A percentile compares a stretch with the other conserved stretches of the same genome.
These are phyloP conservation scores for Cordilura impudica DNA, from an alignment of 2,888 invertebrate species.

Conservation along the genomic window DNA sequence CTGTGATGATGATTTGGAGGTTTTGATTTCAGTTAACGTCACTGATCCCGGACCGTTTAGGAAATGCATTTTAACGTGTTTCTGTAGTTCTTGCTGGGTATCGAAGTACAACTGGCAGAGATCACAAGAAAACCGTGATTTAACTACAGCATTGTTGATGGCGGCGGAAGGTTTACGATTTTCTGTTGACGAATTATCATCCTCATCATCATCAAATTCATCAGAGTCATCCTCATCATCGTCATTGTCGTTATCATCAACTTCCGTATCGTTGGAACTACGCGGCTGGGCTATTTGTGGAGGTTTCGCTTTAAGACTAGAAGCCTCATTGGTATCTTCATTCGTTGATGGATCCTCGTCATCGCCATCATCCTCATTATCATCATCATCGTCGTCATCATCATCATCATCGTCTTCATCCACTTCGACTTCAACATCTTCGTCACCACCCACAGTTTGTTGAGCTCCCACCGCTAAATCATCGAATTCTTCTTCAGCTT, in stretches of 20 bases:
- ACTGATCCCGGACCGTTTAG: conserved; percentile 76
- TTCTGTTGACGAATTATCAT: conserved; percentile 64
- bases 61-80: conserved; percentile 77
- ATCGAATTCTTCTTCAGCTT: conserved; percentile 66
- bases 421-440: conserved; percentile 65
- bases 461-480: conserved; percentile 64
- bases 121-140: conserved; percentile 75
- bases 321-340: conserved; percentile 51
- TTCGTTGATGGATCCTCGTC: conserved; percentile 56
- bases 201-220: conserved; percentile 61
- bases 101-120: conserved; percentile 77
- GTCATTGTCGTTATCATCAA: conserved; percentile 52
- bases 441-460: conserved; percentile 63
- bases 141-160: conserved; percentile 37
- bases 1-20: conserved; percentile 62
- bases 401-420: conserved; percentile 62
- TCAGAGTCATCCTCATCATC: conserved; percentile 59
- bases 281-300: conserved; percentile 35
- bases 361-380: conserved; percentile 60
- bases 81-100: conserved; percentile 75
- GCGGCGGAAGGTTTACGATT: conserved; percentile 61
- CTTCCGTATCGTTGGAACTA: conserved; percentile 56
- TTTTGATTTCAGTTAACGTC: conserved; percentile 69
- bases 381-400: conserved; percentile 60
- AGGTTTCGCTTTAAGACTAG: conserved; percentile 22